Evolutionary conservation across 2,888 invertebrate species (phyloP), one percentile per base, ranked within the genome.

Genomic region (Apocheima hispidaria): DNA sequence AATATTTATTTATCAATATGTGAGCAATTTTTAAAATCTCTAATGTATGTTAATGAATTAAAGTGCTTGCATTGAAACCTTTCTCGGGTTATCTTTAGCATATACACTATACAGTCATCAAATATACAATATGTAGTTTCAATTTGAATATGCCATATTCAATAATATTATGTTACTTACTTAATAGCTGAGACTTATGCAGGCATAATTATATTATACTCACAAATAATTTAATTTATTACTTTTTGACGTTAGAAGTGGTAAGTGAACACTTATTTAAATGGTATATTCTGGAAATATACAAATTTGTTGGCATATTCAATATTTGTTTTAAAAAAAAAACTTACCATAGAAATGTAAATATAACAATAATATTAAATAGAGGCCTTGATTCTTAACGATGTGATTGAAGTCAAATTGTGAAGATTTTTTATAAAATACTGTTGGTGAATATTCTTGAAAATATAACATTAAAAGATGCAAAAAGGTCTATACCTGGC

Each of bases 311-410:
- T 50, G 50, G 50, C 50, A 38, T 38, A 38, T 50, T 50, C 23
- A 36, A 26, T 38, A 26, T 16, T 36, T 38, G 14, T 38, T 50
- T 16, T 4, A n/a, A 1, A 26, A 23, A 20, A 36, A 18, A 48
- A 33, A 18, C n/a, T n/a, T n/a, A n/a, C n/a, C n/a, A 18, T 12
- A 1, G 14, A 68, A 70, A 60, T 78, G 77, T 78, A 74, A 74
- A 78, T 74, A 74, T 65, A 71, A 65, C 65, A 65, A 59, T 57
- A 60, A 67, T 68, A 69, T 66, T 58, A 59, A 7, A 66, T 69
- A 60, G 71, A 73, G 75, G 74, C 78, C 76, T 78, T 75, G 41
- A 41, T 52, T 48, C n/a, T 41, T 26, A 55, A 36, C 69, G 60
- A 57, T 65, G 63, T 68, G 63, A 64, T 67, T 56, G 14, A 35